A percentile compares a stretch with the other conserved stretches of the same genome.
phyloP scores from a whole-genome alignment of 2,797 vertebrate species.

The Lycodopsis pacificus region DNA sequence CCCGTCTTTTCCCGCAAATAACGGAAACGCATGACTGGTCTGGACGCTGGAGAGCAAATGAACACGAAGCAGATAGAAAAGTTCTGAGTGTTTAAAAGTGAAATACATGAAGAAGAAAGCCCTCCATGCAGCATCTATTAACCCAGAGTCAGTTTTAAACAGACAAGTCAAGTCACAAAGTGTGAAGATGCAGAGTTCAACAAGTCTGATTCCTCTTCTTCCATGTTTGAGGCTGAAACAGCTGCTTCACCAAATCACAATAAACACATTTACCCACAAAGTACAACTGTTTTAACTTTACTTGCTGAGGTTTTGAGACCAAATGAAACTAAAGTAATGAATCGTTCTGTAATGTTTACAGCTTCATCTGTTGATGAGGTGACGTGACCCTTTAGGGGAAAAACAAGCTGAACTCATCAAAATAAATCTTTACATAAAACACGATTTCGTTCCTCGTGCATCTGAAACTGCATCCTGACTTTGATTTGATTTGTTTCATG shows the following conservation, averaged over 20 bases:
- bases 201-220: not conserved
- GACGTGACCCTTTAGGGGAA: not conserved
- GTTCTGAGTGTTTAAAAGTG: not conserved
- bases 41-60: slow-evolving; percentile 10
- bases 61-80: not conserved
- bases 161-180: not conserved
- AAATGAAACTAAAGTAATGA: not conserved
- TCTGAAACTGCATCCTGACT: not conserved
- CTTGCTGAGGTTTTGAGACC: not conserved
- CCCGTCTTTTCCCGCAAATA: not conserved
- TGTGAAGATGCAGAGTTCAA: slow-evolving; percentile 32
- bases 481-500: not conserved
- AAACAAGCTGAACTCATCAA: no score
- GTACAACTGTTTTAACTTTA: not conserved
- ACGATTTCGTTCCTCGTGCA: no score
- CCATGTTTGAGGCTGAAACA: not conserved
- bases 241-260: not conserved
- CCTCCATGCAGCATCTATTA: slow-evolving; percentile 33
- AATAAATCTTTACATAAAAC: no score
- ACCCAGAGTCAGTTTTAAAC: no score
- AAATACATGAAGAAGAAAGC: slow-evolving; percentile 15
- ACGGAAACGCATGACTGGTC: not conserved
- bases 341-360: not conserved
- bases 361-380: not conserved
- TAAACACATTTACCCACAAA: not conserved